These are phyloP conservation scores for Peribatodes rhomboidaria DNA, from an alignment of 2,888 invertebrate species.

Conservation along the genomic window DNA sequence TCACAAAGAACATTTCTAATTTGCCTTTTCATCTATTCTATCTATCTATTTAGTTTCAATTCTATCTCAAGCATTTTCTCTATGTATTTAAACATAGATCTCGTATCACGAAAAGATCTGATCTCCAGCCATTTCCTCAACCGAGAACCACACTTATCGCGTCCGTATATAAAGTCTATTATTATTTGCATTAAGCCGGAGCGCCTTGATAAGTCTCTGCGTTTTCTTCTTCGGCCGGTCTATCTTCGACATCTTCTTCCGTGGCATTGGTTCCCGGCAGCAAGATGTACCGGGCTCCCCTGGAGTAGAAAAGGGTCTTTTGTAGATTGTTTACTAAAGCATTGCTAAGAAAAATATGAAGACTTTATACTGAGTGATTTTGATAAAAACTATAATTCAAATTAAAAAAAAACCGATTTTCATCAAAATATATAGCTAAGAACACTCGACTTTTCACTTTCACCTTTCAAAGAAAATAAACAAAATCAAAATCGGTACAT, in stretches of 20 bases:
- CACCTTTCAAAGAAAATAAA: too few relatives aligned
- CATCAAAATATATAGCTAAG: too few relatives aligned
- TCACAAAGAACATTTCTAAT: too few relatives aligned
- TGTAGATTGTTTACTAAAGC: not conserved
- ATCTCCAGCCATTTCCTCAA: not conserved
- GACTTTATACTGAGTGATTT: too few relatives aligned
- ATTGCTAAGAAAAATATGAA: too few relatives aligned
- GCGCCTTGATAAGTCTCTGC: slow-evolving; percentile 62
- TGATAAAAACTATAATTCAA: too few relatives aligned
- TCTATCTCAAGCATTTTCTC: too few relatives aligned
- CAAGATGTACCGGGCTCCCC: slow-evolving; percentile 60
- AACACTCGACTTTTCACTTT: too few relatives aligned
- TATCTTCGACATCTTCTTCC: slow-evolving; percentile 44
- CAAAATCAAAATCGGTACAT: too few relatives aligned
- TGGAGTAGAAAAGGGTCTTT: not conserved
- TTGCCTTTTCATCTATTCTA: too few relatives aligned
- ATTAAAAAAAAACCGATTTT: too few relatives aligned
- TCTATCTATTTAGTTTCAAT: too few relatives aligned
- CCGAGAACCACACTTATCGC: not conserved
- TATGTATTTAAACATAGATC: not conserved
- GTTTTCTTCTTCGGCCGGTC: slow-evolving; percentile 39
- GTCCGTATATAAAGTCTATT: slow-evolving; percentile 2
- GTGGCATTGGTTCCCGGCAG: slow-evolving; percentile 65
- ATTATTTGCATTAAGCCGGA: slow-evolving; percentile 52
- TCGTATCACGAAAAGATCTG: not conserved